Percentiles rank a stretch among this genome's conserved stretches.
Conservation (phyloP, 2,113 vertebrate genomes). For the Nerophis lumbriciformis region DNA sequence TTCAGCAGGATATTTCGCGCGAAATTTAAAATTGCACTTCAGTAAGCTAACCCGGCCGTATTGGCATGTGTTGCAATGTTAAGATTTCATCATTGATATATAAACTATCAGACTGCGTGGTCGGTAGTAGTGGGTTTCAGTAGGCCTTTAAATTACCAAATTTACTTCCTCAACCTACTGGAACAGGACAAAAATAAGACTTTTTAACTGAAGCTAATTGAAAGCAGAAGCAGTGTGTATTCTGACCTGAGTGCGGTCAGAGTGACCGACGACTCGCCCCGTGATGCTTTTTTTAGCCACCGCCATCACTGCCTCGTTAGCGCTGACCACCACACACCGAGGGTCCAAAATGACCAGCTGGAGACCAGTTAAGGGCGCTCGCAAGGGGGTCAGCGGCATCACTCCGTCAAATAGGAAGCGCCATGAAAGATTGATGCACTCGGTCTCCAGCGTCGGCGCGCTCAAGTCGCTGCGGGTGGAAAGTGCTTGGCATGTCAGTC, state of each 20-base stretch:
- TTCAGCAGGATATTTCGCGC: too few species aligned
- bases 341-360: slow-evolving; percentile 39
- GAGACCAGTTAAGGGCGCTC: slow-evolving; percentile 23
- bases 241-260: not conserved
- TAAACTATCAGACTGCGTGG: too few species aligned
- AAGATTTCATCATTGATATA: too few species aligned
- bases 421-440: slow-evolving; percentile 2
- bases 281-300: slow-evolving; percentile 51
- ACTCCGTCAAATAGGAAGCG: slow-evolving; percentile 18
- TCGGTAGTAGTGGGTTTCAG: too few species aligned
- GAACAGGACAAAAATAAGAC: too few species aligned
- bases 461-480: slow-evolving; percentile 11
- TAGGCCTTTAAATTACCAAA: too few species aligned
- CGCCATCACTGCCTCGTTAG: slow-evolving; percentile 50
- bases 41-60: too few species aligned
- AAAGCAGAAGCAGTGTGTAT: not conserved
- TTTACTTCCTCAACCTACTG: too few species aligned
- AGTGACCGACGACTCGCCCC: slow-evolving; percentile 27
- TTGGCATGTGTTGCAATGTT: too few species aligned
- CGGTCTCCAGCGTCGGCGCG: slow-evolving; percentile 1
- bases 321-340: slow-evolving; percentile 27
- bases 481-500: slow-evolving; percentile 20
- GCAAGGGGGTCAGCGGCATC: slow-evolving; percentile 25
- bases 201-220: not conserved
- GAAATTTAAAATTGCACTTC: too few species aligned